These are phyloP conservation scores for Sycophaga agraensis DNA, from an alignment of 1,140 invertebrate species.

Conservation along the genomic window DNA sequence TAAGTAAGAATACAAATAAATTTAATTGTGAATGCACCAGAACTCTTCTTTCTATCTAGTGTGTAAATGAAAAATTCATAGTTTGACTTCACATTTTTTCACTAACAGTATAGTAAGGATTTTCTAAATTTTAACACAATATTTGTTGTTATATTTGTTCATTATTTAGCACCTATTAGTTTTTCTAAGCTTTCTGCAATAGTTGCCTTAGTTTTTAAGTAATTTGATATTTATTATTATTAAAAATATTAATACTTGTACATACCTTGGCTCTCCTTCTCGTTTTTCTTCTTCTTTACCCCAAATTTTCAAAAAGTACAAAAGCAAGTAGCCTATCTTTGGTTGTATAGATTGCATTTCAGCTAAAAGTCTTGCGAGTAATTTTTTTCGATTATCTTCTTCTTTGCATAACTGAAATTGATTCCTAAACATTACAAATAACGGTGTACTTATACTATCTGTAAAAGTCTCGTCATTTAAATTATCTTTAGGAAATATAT, in stretches of 20 bases:
- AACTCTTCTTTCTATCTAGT: too few relatives aligned
- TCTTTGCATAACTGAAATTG: slow-evolving; percentile 70
- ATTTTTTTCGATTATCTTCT: slow-evolving; percentile 76
- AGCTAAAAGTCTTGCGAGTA: slow-evolving; percentile 71
- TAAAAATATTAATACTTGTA: slow-evolving; percentile 4
- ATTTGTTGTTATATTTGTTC: too few relatives aligned
- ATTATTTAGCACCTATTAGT: too few relatives aligned
- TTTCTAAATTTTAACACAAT: too few relatives aligned
- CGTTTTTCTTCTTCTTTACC: slow-evolving; percentile 61
- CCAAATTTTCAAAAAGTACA: slow-evolving; percentile 85
- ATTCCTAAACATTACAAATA: slow-evolving; percentile 81
- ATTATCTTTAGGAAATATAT: slow-evolving; percentile 57
- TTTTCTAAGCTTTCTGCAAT: too few relatives aligned
- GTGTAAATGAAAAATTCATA: too few relatives aligned
- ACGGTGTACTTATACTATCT: slow-evolving; percentile 77
- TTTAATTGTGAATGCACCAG: too few relatives aligned
- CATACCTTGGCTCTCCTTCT: slow-evolving; percentile 60
- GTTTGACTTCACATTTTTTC: too few relatives aligned
- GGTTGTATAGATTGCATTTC: slow-evolving; percentile 74
- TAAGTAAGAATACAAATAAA: too few relatives aligned
- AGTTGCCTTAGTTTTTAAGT: too few relatives aligned
- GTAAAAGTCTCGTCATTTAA: slow-evolving; percentile 64
- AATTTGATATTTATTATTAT: too few relatives aligned
- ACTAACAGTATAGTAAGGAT: too few relatives aligned
- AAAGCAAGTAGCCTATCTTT: slow-evolving; percentile 78